Conservation (phyloP, 2,797 vertebrate genomes). For the Coregonus sp. region DNA sequence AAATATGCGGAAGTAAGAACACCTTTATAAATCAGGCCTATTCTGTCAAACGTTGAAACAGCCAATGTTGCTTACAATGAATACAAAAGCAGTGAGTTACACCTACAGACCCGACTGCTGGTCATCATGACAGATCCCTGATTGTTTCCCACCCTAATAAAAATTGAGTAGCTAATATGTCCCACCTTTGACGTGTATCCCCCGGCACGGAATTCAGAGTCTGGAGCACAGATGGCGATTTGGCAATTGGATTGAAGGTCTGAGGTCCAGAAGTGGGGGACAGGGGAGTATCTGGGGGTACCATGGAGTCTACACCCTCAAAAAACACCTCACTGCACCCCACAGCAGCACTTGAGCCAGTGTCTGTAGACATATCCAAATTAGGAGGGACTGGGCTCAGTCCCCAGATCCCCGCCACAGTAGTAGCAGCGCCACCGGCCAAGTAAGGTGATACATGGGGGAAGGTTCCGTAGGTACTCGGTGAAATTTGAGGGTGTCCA, state of each 20-base stretch:
- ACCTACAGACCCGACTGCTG: background rate
- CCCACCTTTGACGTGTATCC: conserved; percentile 74
- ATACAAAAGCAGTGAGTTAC: conserved; percentile 19
- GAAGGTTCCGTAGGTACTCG: conserved; percentile 50
- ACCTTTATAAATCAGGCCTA: background rate
- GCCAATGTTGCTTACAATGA: conserved; percentile 24
- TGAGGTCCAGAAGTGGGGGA: conserved; percentile 58
- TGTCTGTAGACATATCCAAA: conserved; percentile 51
- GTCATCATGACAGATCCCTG: background rate
- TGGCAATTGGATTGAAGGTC: conserved; percentile 23
- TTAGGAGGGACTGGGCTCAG: conserved; percentile 53
- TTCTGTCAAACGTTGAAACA: background rate
- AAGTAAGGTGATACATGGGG: conserved; percentile 59
- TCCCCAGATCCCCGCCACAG: conserved; percentile 39
- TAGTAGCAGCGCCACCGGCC: conserved; percentile 53
- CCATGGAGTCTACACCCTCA: conserved; percentile 64
- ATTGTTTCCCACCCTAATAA: background rate
- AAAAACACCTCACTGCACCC: conserved; percentile 72
- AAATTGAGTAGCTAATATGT: background rate
- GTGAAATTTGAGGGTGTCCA: conserved; percentile 30
- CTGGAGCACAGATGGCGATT: conserved; percentile 46
- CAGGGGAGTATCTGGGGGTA: conserved; percentile 59
- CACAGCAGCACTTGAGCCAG: conserved; percentile 26
- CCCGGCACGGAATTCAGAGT: conserved; percentile 49
- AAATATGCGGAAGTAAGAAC: conserved; percentile 7